Evolutionary conservation across 2,797 vertebrate species (phyloP).

Genomic region (Poecilia velifera): DNA sequence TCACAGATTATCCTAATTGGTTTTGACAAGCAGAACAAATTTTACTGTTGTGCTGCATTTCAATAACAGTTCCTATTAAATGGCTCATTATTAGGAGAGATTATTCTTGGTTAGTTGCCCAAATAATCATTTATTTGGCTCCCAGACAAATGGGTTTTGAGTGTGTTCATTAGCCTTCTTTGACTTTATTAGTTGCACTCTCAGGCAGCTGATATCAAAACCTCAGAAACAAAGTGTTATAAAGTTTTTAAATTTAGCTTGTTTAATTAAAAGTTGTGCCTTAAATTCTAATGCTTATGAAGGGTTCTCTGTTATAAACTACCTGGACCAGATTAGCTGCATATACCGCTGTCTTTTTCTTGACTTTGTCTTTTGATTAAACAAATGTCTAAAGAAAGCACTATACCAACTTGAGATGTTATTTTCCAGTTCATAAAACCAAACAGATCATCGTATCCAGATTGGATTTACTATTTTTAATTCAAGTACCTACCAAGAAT

Average conservation of each 20-base stretch:
- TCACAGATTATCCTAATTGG: not conserved
- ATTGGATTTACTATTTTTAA: not conserved
- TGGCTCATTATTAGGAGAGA: not conserved
- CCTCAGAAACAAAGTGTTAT: not conserved
- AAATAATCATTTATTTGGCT: constrained; percentile 3
- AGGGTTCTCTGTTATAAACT: not conserved
- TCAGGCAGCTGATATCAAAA: not conserved
- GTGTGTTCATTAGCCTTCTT: not conserved
- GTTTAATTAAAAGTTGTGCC: not conserved
- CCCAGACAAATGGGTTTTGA: not conserved
- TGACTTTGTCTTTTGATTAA: not conserved
- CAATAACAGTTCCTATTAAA: not conserved
- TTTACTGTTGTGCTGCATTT: not conserved
- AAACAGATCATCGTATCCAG: not conserved
- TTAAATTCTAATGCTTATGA: not conserved
- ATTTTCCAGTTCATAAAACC: not conserved
- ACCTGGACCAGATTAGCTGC: not conserved
- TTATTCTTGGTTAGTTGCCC: constrained; percentile 2
- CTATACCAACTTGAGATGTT: not conserved
- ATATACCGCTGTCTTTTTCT: not conserved
- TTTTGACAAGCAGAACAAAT: not conserved
- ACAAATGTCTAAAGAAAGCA: not conserved
- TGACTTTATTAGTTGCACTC: not conserved
- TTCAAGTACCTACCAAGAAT: not conserved
- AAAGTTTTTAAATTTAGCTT: not conserved